These are phyloP conservation scores for Anas flavirostris DNA, from an alignment of 2,797 vertebrate genomes.

Conservation along the genomic window DNA sequence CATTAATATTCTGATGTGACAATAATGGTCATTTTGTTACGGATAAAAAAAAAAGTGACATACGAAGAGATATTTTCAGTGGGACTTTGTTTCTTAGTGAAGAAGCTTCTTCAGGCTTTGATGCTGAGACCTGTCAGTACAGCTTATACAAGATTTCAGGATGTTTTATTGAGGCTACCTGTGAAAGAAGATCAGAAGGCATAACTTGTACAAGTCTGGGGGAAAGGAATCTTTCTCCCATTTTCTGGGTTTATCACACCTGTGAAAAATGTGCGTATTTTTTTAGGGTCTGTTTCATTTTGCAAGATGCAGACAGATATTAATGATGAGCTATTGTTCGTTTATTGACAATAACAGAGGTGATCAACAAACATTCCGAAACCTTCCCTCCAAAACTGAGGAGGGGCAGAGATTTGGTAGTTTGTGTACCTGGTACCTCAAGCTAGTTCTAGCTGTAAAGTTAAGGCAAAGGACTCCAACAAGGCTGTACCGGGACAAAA, in stretches of 20 bases:
- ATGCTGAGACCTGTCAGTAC: neutral
- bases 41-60: conserved; percentile 31
- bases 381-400: neutral
- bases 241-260: neutral
- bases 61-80: conserved; percentile 39
- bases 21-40: conserved; percentile 46
- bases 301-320: neutral
- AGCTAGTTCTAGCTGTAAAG: neutral
- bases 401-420: neutral
- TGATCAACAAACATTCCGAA: neutral
- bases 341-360: neutral
- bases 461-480: neutral
- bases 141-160: conserved; percentile 21
- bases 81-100: conserved; percentile 21
- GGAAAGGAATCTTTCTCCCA: neutral
- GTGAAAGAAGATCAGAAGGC: neutral
- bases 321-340: neutral
- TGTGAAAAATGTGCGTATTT: neutral
- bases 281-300: neutral
- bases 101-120: neutral
- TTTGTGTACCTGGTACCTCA: neutral
- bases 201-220: neutral
- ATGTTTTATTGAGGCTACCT: conserved; percentile 32
- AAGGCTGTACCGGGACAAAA: neutral
- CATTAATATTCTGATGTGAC: conserved; percentile 48